Evolutionary conservation across 2,797 vertebrate species (phyloP).

Genomic region (Phalanger gymnotis): DNA sequence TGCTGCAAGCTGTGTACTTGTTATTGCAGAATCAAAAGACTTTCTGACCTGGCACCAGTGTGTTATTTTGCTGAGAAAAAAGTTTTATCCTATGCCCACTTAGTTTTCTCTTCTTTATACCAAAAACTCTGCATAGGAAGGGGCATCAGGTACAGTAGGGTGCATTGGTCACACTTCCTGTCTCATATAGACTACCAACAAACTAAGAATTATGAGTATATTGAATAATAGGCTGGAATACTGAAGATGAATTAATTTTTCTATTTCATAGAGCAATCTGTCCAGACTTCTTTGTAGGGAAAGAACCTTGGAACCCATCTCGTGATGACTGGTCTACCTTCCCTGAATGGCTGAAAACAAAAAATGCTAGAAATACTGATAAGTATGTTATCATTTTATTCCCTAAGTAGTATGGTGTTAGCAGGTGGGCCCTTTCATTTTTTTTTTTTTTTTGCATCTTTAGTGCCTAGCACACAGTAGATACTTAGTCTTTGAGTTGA

Average conservation of each 20-base stretch:
- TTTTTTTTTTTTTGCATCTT: background rate
- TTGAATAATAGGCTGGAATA: rapidly evolving
- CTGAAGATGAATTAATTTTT: rapidly evolving
- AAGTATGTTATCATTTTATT: constrained; percentile 82
- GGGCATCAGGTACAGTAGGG: background rate
- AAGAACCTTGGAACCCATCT: constrained; percentile 86
- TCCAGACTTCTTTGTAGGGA: constrained; percentile 89
- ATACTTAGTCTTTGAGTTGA: background rate
- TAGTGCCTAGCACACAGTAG: background rate
- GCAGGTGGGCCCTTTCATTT: background rate
- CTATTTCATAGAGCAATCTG: constrained; percentile 83
- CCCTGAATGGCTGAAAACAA: constrained; percentile 86
- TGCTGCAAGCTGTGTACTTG: background rate
- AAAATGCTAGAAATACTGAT: constrained; percentile 86
- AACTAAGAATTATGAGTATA: background rate
- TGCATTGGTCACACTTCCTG: background rate
- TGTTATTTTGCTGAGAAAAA: background rate
- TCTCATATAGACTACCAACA: background rate
- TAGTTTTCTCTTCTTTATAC: background rate
- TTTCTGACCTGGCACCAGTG: background rate
- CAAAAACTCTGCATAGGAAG: background rate
- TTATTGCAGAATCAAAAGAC: background rate
- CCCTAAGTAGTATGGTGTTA: background rate
- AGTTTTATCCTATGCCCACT: background rate
- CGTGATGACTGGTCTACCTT: constrained; percentile 86